Conservation (phyloP, 2,888 invertebrate genomes). For the Agrilus mali region DNA sequence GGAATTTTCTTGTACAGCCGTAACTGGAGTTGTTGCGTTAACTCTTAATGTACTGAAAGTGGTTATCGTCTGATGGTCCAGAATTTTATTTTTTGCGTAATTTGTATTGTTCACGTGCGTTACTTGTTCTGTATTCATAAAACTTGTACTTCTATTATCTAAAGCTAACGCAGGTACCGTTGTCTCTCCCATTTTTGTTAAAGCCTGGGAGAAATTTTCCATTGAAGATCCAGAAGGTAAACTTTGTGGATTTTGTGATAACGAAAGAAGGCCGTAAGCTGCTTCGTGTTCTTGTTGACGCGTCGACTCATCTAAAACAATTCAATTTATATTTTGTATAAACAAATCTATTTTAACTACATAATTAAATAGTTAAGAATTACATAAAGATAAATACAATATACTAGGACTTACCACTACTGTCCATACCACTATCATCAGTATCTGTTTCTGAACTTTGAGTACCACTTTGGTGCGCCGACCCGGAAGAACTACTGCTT, state of each 20-base stretch:
- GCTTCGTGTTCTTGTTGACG: conserved; percentile 75
- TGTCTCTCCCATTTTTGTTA: background rate
- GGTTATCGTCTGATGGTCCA: conserved; percentile 21
- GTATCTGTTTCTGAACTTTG: conserved; percentile 35
- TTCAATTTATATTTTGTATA: conserved; percentile 10
- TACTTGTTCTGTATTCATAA: conserved; percentile 31
- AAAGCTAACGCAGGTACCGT: conserved; percentile 2
- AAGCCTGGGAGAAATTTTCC: conserved; percentile 2
- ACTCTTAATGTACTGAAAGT: conserved; percentile 15
- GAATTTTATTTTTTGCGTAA: conserved; percentile 32
- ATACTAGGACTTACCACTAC: conserved; percentile 44
- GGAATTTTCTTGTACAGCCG: conserved; percentile 9
- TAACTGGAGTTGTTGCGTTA: conserved; percentile 8
- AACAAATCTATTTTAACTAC: background rate
- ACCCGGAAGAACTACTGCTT: conserved; percentile 54
- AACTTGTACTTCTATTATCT: conserved; percentile 9
- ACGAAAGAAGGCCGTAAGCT: conserved; percentile 65
- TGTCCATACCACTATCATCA: conserved; percentile 55
- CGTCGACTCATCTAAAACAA: conserved; percentile 54
- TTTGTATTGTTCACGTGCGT: conserved; percentile 30
- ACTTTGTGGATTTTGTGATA: conserved; percentile 42
- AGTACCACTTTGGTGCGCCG: conserved; percentile 27
- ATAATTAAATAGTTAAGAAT: background rate
- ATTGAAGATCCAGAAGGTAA: conserved; percentile 10
- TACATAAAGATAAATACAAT: background rate